Conservation (phyloP, 2,113 vertebrate genomes). For the Pedetes capensis region DNA sequence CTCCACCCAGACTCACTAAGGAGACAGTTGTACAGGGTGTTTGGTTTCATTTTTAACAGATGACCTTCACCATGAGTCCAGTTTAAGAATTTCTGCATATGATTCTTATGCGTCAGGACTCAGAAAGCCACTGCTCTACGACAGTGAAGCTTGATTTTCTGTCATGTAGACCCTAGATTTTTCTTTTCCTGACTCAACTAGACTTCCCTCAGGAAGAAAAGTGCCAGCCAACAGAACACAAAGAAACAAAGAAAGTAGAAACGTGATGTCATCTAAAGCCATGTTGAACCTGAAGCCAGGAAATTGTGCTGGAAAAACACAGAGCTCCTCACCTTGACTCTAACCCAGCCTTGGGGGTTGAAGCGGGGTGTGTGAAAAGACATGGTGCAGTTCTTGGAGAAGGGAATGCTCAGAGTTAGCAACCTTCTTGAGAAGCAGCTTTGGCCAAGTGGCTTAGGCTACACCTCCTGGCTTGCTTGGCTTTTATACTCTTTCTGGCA, state of each 20-base stretch:
- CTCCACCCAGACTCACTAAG: neutral
- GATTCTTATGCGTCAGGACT: neutral
- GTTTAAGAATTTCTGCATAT: neutral
- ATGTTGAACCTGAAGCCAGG: neutral
- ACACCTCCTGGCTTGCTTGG: neutral
- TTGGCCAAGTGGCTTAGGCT: neutral
- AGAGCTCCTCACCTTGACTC: conserved; percentile 3
- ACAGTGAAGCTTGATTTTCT: neutral
- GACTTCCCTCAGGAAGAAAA: neutral
- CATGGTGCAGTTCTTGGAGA: neutral
- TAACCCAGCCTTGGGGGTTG: neutral
- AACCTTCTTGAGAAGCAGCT: neutral
- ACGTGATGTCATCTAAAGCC: conserved; percentile 46
- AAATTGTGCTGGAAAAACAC: conserved; percentile 51
- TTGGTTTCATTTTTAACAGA: neutral
- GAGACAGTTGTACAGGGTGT: neutral
- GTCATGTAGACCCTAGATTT: neutral
- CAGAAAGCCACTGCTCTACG: neutral
- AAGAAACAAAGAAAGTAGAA: conserved; percentile 57
- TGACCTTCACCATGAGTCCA: neutral
- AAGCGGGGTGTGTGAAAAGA: neutral
- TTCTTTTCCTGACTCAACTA: conserved; percentile 41
- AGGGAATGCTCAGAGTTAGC: neutral
- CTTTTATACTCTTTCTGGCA: too few species aligned
- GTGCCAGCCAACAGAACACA: conserved; percentile 40